Percentiles rank a stretch among this genome's conserved stretches.
These are phyloP conservation scores for Stegastes partitus DNA, from an alignment of 2,113 vertebrate species.

Conservation along the genomic window DNA sequence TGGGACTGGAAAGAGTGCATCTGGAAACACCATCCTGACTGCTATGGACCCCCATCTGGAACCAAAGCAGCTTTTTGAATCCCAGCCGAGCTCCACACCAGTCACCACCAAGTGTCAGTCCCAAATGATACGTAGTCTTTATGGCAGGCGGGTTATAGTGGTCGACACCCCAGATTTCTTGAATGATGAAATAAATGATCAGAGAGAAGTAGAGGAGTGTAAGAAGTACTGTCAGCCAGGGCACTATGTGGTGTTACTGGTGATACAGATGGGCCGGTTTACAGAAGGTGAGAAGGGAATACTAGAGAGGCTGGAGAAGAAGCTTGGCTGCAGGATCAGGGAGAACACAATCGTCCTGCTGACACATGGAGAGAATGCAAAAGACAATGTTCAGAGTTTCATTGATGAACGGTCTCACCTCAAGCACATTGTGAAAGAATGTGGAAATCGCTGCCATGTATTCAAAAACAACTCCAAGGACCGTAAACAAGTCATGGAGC, in stretches of 20 bases:
- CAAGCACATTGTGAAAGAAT: background rate
- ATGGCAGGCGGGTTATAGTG: background rate
- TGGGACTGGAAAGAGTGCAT: conserved; percentile 5
- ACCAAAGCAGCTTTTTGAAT: background rate
- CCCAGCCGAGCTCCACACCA: conserved; percentile 27
- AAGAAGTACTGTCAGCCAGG: conserved; percentile 25
- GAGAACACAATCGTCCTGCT: conserved; percentile 24
- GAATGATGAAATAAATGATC: background rate
- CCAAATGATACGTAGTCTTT: background rate
- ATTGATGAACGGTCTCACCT: rapidly evolving
- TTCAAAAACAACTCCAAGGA: conserved; percentile 34
- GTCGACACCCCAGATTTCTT: conserved; percentile 1
- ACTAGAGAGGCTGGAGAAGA: conserved; percentile 32
- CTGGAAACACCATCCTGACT: conserved; percentile 53
- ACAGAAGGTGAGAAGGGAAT: conserved; percentile 12
- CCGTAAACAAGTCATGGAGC: conserved; percentile 17
- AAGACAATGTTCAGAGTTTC: rapidly evolving
- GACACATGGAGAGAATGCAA: conserved; percentile 13
- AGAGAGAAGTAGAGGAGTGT: conserved; percentile 29
- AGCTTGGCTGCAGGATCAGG: conserved; percentile 19
- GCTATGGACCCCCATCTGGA: background rate
- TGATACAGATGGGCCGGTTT: conserved; percentile 48
- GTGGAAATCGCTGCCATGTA: rapidly evolving
- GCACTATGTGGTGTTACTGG: conserved; percentile 26
- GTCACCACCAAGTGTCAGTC: conserved; percentile 24